Evolutionary conservation across 2,888 invertebrate genomes (phyloP), one percentile per base, ranked within the genome.

Genomic region (Cerastis rubricosa): DNA sequence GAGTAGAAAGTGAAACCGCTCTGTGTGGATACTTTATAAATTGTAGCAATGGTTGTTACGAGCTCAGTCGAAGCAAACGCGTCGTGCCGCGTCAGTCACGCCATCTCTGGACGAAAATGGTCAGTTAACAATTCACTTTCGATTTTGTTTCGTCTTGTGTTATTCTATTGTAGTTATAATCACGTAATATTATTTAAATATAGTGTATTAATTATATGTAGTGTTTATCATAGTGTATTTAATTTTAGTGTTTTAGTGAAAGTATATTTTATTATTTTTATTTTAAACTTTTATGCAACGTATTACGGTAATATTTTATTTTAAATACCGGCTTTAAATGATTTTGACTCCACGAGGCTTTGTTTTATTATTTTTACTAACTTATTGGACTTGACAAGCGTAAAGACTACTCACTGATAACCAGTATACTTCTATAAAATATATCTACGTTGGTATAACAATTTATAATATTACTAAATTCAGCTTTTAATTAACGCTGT

Each of bases 1-100:
- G 85, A 90, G 94, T 95, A 96, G 96, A 96, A 96, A 96, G 96
- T 96, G 96, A 96, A 96, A 96, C 94, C 90, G 90, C 90, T 90
- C 89, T 88, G 91, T 91, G 89, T 91, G 92, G 91, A 92, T 91
- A 92, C 93, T 96, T 96, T 96, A 96, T 96, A 96, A 95, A 94
- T 94, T 95, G 96, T 95, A 91, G 93, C 93, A 91, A 83, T 89
- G 76, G 72, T 86, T 87, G 85, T 84, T 85, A 88, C 92, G 90
- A 91, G 94, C 91, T 95, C 96, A 96, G 96, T 96, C 91, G 92
- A 91, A 87, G 92, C 91, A 91, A 78, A 83, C 91, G 93, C 92
- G 93, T 90, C 89, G 88, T 88, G 86, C 88, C 86, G 88, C 91
- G 89, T 88, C 76, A 80, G 49, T 63, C 85, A 91, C 90, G 92